Conservation (phyloP, 2,888 invertebrate species). For the Lapara coniferarum region DNA sequence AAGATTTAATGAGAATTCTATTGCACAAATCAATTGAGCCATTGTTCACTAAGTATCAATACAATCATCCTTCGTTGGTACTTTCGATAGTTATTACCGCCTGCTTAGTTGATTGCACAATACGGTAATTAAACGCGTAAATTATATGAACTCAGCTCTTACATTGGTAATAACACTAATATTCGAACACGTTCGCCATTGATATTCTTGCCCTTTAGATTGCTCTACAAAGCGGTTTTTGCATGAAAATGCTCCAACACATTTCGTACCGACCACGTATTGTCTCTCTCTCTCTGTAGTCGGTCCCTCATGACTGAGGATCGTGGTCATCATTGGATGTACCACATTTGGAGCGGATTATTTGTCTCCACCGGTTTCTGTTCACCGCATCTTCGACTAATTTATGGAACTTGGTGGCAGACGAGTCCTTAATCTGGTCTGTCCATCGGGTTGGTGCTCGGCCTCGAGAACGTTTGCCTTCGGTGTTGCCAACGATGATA, state of each 20-base stretch:
- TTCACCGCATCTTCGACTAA: too few relatives aligned
- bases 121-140: slow-evolving; percentile 6
- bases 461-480: too few relatives aligned
- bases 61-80: not conserved
- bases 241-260: not conserved
- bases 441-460: too few relatives aligned
- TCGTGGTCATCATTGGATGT: too few relatives aligned
- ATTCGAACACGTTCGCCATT: not conserved
- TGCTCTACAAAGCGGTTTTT: not conserved
- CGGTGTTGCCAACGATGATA: too few relatives aligned
- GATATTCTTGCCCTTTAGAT: not conserved
- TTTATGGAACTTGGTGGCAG: too few relatives aligned
- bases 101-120: slow-evolving; percentile 1
- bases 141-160: not conserved
- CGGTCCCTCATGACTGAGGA: too few relatives aligned
- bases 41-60: not conserved
- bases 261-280: slow-evolving; percentile 4
- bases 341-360: too few relatives aligned
- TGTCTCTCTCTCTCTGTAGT: too few relatives aligned
- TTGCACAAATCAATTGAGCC: not conserved
- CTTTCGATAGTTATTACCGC: not conserved
- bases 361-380: too few relatives aligned
- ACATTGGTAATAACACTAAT: not conserved
- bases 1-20: too few relatives aligned
- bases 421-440: too few relatives aligned